Percentiles rank a stretch among this genome's conserved stretches.
These are phyloP conservation scores for Peucedramus taeniatus DNA, from an alignment of 2,113 vertebrate species.

Conservation along the genomic window DNA sequence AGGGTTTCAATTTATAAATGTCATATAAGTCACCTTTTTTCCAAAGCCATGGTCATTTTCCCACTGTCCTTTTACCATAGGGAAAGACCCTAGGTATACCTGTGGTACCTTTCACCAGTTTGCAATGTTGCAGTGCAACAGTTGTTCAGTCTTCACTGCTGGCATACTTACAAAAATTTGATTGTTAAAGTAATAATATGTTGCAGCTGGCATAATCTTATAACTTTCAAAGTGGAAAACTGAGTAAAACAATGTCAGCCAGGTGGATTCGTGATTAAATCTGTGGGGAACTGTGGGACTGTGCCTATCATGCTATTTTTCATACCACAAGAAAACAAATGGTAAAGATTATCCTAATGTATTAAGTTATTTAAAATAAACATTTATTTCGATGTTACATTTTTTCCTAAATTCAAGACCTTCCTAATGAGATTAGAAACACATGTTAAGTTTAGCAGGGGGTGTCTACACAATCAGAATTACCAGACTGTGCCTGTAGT, in stretches of 20 bases:
- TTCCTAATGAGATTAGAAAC: not conserved
- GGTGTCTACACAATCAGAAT: not conserved
- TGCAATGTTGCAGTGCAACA: not conserved
- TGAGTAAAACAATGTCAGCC: not conserved
- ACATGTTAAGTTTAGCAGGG: not conserved
- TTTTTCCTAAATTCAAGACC: not conserved
- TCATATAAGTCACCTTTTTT: not conserved
- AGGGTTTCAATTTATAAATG: not conserved
- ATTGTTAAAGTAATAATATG: not conserved
- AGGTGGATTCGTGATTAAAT: not conserved
- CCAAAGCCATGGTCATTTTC: not conserved
- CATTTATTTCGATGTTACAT: not conserved
- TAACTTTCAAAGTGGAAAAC: not conserved
- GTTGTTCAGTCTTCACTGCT: not conserved
- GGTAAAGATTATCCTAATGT: not conserved
- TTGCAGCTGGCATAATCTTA: not conserved
- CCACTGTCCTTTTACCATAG: not conserved
- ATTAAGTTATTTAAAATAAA: not conserved
- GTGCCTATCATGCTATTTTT: not conserved
- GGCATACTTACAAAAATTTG: not conserved
- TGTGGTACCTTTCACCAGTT: not conserved
- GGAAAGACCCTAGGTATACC: not conserved
- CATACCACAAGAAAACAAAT: not conserved
- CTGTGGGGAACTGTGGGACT: not conserved
- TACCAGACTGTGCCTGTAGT: not conserved